Base-by-base conservation (phyloP, 2,797 vertebrate genomes). In the Hydrolagus colliei region DNA sequence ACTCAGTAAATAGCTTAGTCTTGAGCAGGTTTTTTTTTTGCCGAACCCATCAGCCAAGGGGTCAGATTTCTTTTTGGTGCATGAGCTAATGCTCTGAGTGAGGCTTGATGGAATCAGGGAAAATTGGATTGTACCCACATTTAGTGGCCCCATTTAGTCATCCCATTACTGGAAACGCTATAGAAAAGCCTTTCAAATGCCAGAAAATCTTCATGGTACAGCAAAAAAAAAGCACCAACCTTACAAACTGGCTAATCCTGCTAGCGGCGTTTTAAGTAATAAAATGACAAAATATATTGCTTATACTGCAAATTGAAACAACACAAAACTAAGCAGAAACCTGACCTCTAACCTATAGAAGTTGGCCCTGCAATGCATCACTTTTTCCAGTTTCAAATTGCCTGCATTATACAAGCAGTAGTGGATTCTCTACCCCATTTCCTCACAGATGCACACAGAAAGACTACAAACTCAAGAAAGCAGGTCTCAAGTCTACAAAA, bases 121-220 rank as follows among this genome's bases (percentile, higher is more conserved):
- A 52, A 98, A 99, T 98, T 98, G 97, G 97, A 98, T 98, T 98
- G 96, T 96, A 92, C 94, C 93, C 94, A 96, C 95, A 97, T 97
- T 98, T 97, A 95, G 95, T 96, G 92, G 87, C 86, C 91, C 73
- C 92, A 93, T 94, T 92, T 92, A 94, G 93, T 95, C 94, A 96
- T 96, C 94, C 95, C 93, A 96, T 97, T 97, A 96, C 86, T 90
- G 92, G 91, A 92, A 95, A 93, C 92, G 94, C 65, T 13, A 52
- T 95, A 92, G 94, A 95, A 89, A 94, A 95, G 92, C 93, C 93
- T 94, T 94, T 95, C 95, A 96, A 95, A 95, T 94, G 94, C 95
- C 94, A 96, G 95, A 95, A 96, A 95, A 93, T 95, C 95, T 94
- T 92, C 90, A 90, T 93, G 92, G 92, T 92, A 89, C 90, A 94